phyloP scores from a whole-genome alignment of 2,113 vertebrate species.

The Aix galericulata region DNA sequence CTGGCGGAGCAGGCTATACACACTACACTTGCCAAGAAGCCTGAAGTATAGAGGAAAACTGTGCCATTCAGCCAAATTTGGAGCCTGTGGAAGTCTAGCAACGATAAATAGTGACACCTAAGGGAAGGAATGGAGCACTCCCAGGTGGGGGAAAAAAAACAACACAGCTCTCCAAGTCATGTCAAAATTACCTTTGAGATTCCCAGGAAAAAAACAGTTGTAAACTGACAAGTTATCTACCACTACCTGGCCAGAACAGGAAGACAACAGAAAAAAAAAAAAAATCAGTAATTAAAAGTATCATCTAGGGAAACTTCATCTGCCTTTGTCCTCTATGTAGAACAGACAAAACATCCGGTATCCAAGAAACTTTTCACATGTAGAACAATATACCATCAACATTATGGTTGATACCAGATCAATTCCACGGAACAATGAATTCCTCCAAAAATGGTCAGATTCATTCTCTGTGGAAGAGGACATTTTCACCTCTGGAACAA shows the following conservation, averaged over 20 bases:
- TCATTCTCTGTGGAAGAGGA: not conserved
- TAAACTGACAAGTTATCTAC: not conserved
- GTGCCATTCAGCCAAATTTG: constrained; percentile 5
- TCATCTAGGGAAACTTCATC: not conserved
- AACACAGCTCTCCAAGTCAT: not conserved
- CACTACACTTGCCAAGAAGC: constrained; percentile 41
- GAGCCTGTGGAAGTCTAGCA: not conserved
- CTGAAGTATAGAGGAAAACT: constrained; percentile 23
- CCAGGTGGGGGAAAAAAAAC: not conserved
- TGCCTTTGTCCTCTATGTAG: not conserved
- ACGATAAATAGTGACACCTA: constrained; percentile 58
- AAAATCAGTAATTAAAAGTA: not conserved
- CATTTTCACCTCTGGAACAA: not conserved
- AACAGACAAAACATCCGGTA: not conserved
- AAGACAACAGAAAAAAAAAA: not conserved
- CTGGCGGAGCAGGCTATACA: constrained; percentile 56
- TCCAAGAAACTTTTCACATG: not conserved
- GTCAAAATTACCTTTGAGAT: not conserved
- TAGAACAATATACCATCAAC: not conserved
- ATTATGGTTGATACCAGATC: not conserved
- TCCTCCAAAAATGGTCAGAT: not conserved
- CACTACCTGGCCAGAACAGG: not conserved
- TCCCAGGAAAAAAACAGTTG: not conserved
- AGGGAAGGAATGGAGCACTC: constrained; percentile 29
- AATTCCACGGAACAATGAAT: not conserved